Conservation (phyloP, 2,888 invertebrate genomes). For the Machimus rusticus region DNA sequence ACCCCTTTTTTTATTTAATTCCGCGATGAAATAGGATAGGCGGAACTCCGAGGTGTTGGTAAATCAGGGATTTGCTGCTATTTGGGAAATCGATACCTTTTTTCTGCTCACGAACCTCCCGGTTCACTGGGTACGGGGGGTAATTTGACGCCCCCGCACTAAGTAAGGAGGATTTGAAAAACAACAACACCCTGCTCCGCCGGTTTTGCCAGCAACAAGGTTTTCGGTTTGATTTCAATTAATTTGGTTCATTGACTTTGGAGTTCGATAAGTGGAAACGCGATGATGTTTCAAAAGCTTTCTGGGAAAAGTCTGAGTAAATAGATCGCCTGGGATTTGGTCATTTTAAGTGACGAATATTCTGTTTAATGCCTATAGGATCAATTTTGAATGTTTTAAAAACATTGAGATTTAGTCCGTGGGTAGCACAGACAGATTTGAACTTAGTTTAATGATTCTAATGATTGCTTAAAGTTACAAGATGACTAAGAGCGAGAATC, state of each 20-base stretch:
- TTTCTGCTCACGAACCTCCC: background rate
- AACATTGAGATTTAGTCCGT: background rate
- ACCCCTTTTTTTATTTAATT: background rate
- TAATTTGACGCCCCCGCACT: background rate
- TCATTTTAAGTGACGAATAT: background rate
- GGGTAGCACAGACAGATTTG: no score
- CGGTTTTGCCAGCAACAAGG: background rate
- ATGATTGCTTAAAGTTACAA: no score
- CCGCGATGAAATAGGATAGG: background rate
- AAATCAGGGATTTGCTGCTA: background rate
- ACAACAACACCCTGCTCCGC: background rate
- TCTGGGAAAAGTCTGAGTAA: background rate
- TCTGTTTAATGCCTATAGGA: background rate
- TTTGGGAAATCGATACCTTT: background rate
- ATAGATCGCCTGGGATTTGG: background rate
- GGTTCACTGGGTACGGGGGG: background rate
- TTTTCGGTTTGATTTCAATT: background rate
- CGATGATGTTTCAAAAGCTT: background rate
- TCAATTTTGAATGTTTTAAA: background rate
- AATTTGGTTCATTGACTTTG: background rate
- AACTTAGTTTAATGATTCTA: no score
- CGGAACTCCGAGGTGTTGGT: background rate
- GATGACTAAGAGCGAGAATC: no score
- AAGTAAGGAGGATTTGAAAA: background rate
- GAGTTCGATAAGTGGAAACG: background rate